Conservation (phyloP, 2,113 vertebrate genomes). For the Ptyas mucosa region DNA sequence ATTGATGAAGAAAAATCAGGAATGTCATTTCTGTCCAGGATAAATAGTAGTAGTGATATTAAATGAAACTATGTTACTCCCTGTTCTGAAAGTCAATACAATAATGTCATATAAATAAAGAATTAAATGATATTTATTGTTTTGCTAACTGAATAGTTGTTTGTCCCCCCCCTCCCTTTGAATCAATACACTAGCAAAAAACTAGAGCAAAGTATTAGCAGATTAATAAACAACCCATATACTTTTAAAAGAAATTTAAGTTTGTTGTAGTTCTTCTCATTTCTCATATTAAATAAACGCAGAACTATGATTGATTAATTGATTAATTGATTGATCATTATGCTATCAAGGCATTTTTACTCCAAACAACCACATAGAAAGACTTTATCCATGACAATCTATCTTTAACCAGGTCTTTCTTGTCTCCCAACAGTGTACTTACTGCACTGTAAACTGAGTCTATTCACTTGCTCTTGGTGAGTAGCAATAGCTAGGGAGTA, state of each 20-base stretch:
- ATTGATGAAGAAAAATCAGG: not conserved
- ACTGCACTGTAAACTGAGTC: not conserved
- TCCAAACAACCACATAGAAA: not conserved
- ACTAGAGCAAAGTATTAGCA: not conserved
- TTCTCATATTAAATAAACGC: not conserved
- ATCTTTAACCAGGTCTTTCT: not conserved
- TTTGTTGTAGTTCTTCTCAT: not conserved
- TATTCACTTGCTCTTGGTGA: not conserved
- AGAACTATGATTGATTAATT: not conserved
- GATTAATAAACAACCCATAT: not conserved
- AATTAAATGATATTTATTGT: slow-evolving; percentile 4
- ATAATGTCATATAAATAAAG: slow-evolving; percentile 31
- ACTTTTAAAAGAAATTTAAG: not conserved
- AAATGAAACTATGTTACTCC: slow-evolving; percentile 34
- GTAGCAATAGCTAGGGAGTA: not conserved
- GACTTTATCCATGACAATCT: not conserved
- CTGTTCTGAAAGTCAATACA: slow-evolving; percentile 34
- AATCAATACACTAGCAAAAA: not conserved
- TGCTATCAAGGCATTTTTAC: not conserved
- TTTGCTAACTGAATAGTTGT: not conserved
- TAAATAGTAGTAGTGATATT: slow-evolving; percentile 50
- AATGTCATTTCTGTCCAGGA: slow-evolving; percentile 13
- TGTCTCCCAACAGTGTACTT: not conserved
- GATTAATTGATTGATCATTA: not conserved
- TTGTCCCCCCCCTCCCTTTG: not conserved